phyloP scores from a whole-genome alignment of 1,140 invertebrate genomes.

The Drosophila malerkotliana region DNA sequence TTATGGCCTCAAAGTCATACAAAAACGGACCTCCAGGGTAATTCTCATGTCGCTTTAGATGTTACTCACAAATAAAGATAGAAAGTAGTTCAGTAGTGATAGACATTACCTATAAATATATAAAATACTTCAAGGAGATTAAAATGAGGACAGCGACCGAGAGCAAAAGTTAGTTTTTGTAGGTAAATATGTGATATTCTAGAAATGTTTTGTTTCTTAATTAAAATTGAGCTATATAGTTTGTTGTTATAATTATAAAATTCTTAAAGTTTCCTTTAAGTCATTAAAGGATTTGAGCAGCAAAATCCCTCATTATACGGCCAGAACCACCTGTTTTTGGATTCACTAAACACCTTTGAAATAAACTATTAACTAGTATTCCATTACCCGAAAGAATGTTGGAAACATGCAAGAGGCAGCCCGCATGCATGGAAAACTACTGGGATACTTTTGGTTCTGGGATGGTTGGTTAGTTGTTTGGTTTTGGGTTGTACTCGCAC shows the following conservation, averaged over 20 bases:
- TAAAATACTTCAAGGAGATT: constrained; percentile 33
- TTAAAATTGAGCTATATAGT: not conserved
- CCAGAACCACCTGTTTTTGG: not conserved
- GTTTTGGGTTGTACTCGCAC: constrained; percentile 11
- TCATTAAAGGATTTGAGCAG: too few species aligned
- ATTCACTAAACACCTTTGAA: not conserved
- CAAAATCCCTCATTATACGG: too few species aligned
- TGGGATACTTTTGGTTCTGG: constrained; percentile 4
- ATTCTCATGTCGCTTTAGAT: constrained; percentile 44
- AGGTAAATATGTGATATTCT: constrained; percentile 3
- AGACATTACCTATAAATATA: constrained; percentile 29
- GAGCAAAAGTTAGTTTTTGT: constrained; percentile 17
- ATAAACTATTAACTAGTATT: constrained; percentile 8
- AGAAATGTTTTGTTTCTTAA: not conserved
- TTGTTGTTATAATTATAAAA: too few species aligned
- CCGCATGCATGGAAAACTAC: not conserved
- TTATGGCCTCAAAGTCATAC: constrained; percentile 46
- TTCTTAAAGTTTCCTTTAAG: too few species aligned
- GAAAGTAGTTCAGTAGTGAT: constrained; percentile 28
- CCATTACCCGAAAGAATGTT: not conserved
- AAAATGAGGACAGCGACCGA: constrained; percentile 13
- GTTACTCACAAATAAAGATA: constrained; percentile 54
- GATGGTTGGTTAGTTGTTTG: constrained; percentile 1
- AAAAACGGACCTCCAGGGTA: constrained; percentile 18
- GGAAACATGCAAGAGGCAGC: not conserved